Percentiles rank a stretch among this genome's conserved stretches.
Conservation (phyloP, 2,888 invertebrate species). For the Branchellion lobata region DNA sequence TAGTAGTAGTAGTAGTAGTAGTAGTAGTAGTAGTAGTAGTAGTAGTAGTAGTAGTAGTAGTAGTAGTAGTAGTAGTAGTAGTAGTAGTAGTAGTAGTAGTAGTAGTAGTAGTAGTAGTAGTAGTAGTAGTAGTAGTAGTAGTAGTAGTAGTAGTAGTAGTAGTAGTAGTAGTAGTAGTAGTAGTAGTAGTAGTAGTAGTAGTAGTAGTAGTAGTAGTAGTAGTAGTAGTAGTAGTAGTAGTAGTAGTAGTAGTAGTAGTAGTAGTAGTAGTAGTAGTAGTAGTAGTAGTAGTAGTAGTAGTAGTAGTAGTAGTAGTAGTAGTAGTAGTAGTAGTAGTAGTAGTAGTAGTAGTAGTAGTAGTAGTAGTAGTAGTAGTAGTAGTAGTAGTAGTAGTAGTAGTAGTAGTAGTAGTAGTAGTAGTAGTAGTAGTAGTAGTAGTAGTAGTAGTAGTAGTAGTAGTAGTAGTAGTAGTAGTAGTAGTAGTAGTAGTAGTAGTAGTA, state of each 20-base stretch:
- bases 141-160: slow-evolving; percentile 41
- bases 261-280: slow-evolving; percentile 42
- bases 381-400: slow-evolving; percentile 44
- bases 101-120: slow-evolving; percentile 40
- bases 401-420: slow-evolving; percentile 45
- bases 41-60: slow-evolving; percentile 36
- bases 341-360: slow-evolving; percentile 41
- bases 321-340: slow-evolving; percentile 42
- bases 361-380: slow-evolving; percentile 39
- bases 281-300: slow-evolving; percentile 40
- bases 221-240: slow-evolving; percentile 42
- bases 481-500: slow-evolving; percentile 42
- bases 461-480: slow-evolving; percentile 44
- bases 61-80: slow-evolving; percentile 38
- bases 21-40: slow-evolving; percentile 38
- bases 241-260: slow-evolving; percentile 41
- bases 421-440: slow-evolving; percentile 45
- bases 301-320: slow-evolving; percentile 41
- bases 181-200: slow-evolving; percentile 42
- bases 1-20: slow-evolving; percentile 37
- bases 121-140: slow-evolving; percentile 40
- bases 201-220: slow-evolving; percentile 38
- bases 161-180: slow-evolving; percentile 40
- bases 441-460: slow-evolving; percentile 43
- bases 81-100: slow-evolving; percentile 36